Percentiles rank a stretch among this genome's conserved stretches.
Evolutionary conservation across 2,797 vertebrate species (phyloP).

Genomic region (Mustela erminea): DNA sequence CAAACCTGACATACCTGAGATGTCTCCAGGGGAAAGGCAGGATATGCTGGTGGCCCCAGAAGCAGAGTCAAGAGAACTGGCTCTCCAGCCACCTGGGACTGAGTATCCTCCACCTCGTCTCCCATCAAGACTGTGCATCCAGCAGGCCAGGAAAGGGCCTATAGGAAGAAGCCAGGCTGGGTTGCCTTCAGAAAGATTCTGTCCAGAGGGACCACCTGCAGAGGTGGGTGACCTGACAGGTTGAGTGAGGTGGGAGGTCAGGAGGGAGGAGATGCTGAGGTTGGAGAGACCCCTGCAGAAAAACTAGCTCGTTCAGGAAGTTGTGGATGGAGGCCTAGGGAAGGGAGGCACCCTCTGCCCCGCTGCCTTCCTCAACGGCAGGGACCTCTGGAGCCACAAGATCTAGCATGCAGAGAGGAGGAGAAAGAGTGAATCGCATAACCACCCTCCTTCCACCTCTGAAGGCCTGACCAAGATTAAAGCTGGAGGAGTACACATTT

Average conservation of each 20-base stretch:
- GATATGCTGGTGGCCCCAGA: not conserved
- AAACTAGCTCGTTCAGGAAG: not conserved
- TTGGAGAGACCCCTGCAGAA: not conserved
- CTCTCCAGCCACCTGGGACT: not conserved
- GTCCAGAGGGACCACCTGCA: not conserved
- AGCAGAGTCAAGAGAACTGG: no score
- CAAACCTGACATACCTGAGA: not conserved
- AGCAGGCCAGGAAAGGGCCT: not conserved
- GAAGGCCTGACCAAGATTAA: not conserved
- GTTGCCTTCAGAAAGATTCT: not conserved
- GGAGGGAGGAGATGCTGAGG: no score
- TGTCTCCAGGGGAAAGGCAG: not conserved
- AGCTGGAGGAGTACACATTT: not conserved
- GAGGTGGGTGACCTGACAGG: not conserved
- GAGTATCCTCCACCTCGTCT: not conserved
- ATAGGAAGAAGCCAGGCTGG: not conserved
- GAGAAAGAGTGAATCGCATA: not conserved
- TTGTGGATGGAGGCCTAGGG: not conserved
- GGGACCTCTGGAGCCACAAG: not conserved
- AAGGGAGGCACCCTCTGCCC: not conserved
- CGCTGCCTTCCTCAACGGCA: rapidly evolving
- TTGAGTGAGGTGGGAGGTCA: not conserved
- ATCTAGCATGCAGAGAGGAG: not conserved
- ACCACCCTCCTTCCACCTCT: not conserved
- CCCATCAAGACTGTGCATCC: no score